Percentiles rank a stretch among this genome's conserved stretches.
These are phyloP conservation scores for Chaetops frenatus DNA, from an alignment of 2,113 vertebrate species.

Conservation along the genomic window DNA sequence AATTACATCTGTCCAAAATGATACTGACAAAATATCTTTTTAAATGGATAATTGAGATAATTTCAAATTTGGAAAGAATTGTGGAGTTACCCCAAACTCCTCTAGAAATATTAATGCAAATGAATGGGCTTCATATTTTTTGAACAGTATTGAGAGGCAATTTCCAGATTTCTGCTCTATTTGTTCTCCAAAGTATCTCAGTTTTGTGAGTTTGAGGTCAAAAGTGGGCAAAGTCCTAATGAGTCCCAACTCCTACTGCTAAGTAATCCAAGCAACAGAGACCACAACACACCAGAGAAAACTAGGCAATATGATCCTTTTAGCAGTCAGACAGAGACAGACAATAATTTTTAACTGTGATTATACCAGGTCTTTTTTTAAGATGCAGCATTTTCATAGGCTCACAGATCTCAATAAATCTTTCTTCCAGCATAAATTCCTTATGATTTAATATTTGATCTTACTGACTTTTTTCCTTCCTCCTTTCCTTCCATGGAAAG, in stretches of 20 bases:
- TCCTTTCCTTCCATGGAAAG: background rate
- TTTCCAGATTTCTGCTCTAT: background rate
- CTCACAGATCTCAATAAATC: background rate
- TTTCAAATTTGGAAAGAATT: background rate
- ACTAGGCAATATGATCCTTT: background rate
- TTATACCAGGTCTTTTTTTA: background rate
- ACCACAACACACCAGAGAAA: background rate
- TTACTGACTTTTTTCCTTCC: background rate
- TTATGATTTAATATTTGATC: background rate
- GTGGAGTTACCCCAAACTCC: background rate
- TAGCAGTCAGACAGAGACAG: background rate
- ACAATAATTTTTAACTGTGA: background rate
- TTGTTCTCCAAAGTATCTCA: background rate
- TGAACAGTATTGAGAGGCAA: background rate
- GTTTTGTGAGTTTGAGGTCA: background rate
- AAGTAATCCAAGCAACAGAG: background rate
- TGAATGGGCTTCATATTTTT: background rate
- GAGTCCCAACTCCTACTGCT: background rate
- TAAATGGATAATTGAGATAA: background rate
- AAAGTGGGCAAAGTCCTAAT: background rate
- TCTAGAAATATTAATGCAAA: background rate
- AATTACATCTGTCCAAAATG: background rate
- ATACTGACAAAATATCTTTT: background rate
- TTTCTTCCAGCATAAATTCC: background rate
- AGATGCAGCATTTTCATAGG: background rate